phyloP scores from a whole-genome alignment of 2,888 invertebrate species.

The Myathropa florea region DNA sequence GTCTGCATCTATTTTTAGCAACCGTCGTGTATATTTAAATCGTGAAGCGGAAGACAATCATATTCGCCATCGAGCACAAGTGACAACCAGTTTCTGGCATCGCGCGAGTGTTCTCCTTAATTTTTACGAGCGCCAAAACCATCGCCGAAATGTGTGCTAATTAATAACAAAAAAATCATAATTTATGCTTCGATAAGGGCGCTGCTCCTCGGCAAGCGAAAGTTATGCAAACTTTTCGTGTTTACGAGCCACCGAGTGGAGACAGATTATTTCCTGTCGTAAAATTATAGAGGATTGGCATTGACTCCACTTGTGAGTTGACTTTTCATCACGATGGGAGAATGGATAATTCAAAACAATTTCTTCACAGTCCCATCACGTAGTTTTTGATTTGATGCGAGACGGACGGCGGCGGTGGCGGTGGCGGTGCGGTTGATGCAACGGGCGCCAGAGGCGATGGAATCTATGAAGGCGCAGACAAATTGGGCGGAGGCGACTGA shows the following conservation, averaged over 20 bases:
- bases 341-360: no score
- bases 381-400: background rate
- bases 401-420: background rate
- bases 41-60: background rate
- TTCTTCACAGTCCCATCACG: background rate
- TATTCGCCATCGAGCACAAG: background rate
- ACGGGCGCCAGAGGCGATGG: background rate
- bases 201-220: background rate
- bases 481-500: background rate
- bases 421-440: background rate
- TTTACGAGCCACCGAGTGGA: background rate
- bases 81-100: background rate
- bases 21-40: background rate
- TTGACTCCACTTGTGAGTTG: background rate
- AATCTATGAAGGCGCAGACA: background rate
- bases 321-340: background rate
- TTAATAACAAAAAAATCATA: background rate
- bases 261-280: background rate
- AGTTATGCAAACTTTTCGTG: background rate
- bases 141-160: background rate
- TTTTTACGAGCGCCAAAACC: background rate
- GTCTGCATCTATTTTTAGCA: background rate
- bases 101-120: background rate
- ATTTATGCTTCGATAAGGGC: background rate
- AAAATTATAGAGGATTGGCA: background rate